Conservation (phyloP, 2,113 vertebrate genomes). For the Phrynosoma blainvillii region DNA sequence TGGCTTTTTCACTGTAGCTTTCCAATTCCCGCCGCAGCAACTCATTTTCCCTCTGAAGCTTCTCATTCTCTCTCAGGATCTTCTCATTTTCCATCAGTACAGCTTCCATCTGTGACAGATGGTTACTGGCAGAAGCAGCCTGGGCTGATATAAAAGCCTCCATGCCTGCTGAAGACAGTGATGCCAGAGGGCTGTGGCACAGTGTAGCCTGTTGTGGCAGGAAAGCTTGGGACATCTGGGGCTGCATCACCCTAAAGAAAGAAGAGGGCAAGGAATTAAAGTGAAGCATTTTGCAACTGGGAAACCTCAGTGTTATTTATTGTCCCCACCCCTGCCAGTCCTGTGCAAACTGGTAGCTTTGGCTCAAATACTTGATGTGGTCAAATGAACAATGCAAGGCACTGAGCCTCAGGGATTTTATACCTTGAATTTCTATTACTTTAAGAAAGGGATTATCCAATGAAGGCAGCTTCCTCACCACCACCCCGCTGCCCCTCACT, state of each 20-base stretch:
- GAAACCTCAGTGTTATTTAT: neutral
- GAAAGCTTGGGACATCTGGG: slow-evolving; percentile 74
- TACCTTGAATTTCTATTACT: neutral
- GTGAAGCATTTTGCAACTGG: neutral
- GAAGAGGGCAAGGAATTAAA: slow-evolving; percentile 29
- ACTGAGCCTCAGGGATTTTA: neutral
- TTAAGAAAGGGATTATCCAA: no score
- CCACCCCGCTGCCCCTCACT: no score
- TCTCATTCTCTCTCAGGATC: slow-evolving; percentile 82
- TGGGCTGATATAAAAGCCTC: slow-evolving; percentile 72
- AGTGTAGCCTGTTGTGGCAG: slow-evolving; percentile 67
- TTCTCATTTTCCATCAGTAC: slow-evolving; percentile 88
- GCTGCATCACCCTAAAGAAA: slow-evolving; percentile 81
- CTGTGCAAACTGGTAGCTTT: neutral
- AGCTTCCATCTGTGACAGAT: slow-evolving; percentile 79
- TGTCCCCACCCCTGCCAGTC: no score
- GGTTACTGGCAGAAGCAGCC: slow-evolving; percentile 56
- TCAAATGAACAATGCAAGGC: neutral
- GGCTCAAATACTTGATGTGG: neutral
- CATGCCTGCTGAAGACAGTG: slow-evolving; percentile 75
- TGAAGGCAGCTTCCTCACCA: no score
- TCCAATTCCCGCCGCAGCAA: slow-evolving; percentile 81
- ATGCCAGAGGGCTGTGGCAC: slow-evolving; percentile 71
- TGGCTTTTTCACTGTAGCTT: slow-evolving; percentile 82
- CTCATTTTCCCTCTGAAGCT: slow-evolving; percentile 58